Evolutionary conservation across 1,140 invertebrate species (phyloP).

Genomic region (Drosophila bocqueti): DNA sequence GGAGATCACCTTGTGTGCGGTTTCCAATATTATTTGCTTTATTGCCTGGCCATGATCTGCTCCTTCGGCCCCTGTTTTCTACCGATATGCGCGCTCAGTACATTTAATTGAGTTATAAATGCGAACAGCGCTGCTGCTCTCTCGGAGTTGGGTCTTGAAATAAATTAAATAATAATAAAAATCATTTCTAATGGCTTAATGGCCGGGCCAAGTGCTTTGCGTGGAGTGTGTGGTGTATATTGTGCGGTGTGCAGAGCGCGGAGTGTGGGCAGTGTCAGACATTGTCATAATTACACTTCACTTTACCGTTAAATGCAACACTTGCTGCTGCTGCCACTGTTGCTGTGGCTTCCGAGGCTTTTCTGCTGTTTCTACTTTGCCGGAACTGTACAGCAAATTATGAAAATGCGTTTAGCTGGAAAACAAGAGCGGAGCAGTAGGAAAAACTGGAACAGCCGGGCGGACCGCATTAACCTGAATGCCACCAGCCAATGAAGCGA

Average conservation of each 20-base stretch:
- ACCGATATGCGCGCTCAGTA: conserved; percentile 1
- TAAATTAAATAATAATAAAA: conserved; percentile 81
- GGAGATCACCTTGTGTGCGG: conserved; percentile 31
- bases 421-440: conserved; percentile 48
- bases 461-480: conserved; percentile 75
- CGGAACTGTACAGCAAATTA: conserved; percentile 79
- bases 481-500: conserved; percentile 67
- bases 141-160: conserved; percentile 20
- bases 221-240: background rate
- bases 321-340: conserved; percentile 32
- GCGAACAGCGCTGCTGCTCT: conserved; percentile 5
- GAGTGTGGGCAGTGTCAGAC: conserved; percentile 52
- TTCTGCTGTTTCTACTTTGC: conserved; percentile 36
- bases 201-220: conserved; percentile 16
- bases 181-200: conserved; percentile 75
- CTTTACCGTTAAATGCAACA: conserved; percentile 80
- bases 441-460: conserved; percentile 73
- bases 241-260: conserved; percentile 7
- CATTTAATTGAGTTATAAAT: conserved; percentile 77
- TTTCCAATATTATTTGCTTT: conserved; percentile 48
- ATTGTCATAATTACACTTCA: conserved; percentile 61
- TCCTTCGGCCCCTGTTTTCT: conserved; percentile 15
- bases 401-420: conserved; percentile 76
- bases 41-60: conserved; percentile 40
- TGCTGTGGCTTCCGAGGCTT: background rate